These are phyloP conservation scores for Brotula barbata DNA, from an alignment of 2,797 vertebrate species.

Conservation along the genomic window DNA sequence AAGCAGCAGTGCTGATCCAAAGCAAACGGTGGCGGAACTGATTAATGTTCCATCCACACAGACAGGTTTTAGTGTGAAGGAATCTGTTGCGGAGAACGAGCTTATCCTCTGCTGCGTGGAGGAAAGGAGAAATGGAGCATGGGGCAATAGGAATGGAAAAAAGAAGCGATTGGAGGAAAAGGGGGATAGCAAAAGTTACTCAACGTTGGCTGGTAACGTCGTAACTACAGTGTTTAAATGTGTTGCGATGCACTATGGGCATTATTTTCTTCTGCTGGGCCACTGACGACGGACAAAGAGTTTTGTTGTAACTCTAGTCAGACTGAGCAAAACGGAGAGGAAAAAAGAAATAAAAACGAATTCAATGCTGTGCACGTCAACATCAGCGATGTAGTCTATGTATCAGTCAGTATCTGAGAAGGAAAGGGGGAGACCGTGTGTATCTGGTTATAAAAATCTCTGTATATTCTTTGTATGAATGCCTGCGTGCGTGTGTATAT, in stretches of 20 bases:
- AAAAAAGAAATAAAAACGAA: too few relatives aligned
- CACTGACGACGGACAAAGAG: not conserved
- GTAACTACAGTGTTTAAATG: conserved; percentile 16
- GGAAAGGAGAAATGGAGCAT: conserved; percentile 72
- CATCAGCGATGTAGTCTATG: too few relatives aligned
- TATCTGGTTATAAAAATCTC: conserved; percentile 11
- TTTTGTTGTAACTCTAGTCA: not conserved
- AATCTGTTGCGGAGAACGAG: conserved; percentile 68
- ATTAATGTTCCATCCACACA: conserved; percentile 76
- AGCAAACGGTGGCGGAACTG: conserved; percentile 69
- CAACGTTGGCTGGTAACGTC: conserved; percentile 6
- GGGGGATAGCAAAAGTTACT: conserved; percentile 30
- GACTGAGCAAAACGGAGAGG: not conserved
- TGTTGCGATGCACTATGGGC: not conserved
- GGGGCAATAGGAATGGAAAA: conserved; percentile 42
- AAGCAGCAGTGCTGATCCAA: conserved; percentile 65
- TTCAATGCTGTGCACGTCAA: too few relatives aligned
- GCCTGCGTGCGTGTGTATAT: conserved; percentile 33
- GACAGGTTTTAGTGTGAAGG: conserved; percentile 77
- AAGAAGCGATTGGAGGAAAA: conserved; percentile 28
- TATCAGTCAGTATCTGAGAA: not conserved
- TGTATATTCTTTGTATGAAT: conserved; percentile 9
- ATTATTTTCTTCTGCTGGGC: conserved; percentile 19
- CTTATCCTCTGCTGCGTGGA: conserved; percentile 63
- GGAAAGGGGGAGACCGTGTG: not conserved